Percentiles rank a stretch among this genome's conserved stretches.
These are phyloP conservation scores for Drosophila anomelani DNA, from an alignment of 2,888 invertebrate genomes.

Conservation along the genomic window DNA sequence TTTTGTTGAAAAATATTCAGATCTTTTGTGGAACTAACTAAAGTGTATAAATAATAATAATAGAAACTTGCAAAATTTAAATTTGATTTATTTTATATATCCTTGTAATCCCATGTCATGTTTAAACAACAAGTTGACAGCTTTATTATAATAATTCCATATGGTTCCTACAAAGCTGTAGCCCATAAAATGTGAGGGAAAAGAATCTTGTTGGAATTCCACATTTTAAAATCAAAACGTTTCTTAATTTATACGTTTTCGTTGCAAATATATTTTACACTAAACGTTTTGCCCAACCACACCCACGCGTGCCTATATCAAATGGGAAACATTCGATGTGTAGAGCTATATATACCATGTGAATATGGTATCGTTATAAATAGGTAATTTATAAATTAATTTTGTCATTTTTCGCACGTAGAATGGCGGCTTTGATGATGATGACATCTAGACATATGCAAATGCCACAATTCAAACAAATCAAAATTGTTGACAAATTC, in stretches of 20 bases:
- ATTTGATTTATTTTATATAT: constrained; percentile 1
- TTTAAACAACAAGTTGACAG: constrained; percentile 12
- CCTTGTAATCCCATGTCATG: constrained; percentile 28
- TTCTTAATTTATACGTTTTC: constrained; percentile 25
- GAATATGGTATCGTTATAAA: constrained; percentile 52
- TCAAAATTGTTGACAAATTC: constrained; percentile 66
- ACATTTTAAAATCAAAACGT: constrained; percentile 4
- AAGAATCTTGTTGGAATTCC: constrained; percentile 10
- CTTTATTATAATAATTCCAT: not conserved
- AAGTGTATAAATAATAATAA: not conserved
- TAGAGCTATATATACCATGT: not conserved
- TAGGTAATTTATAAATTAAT: constrained; percentile 63
- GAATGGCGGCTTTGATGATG: constrained; percentile 42
- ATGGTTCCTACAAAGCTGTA: constrained; percentile 1
- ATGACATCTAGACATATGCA: constrained; percentile 65
- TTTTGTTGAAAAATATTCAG: not conserved
- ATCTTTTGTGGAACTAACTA: not conserved
- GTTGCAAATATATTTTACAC: constrained; percentile 33
- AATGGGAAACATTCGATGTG: constrained; percentile 60
- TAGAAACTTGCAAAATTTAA: not conserved
- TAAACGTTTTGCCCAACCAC: constrained; percentile 36
- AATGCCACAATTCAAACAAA: constrained; percentile 69
- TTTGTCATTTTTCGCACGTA: constrained; percentile 71
- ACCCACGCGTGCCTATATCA: constrained; percentile 36
- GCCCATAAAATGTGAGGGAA: constrained; percentile 8